phyloP scores from a whole-genome alignment of 2,888 invertebrate genomes.

The Acrobasis repandana region DNA sequence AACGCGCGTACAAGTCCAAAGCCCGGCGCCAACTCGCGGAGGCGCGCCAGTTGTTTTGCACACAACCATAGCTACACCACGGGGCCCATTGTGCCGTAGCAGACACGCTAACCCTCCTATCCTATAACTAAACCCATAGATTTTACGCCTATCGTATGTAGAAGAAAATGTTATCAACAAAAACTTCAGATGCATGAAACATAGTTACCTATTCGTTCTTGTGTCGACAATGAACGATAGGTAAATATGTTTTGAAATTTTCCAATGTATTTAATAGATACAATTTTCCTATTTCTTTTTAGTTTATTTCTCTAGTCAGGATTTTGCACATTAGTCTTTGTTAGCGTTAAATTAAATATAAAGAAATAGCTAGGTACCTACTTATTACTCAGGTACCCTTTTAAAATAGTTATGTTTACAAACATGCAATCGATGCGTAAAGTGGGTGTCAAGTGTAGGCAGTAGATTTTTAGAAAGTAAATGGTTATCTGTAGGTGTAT shows the following conservation, averaged over 20 bases:
- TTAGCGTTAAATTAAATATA: no score
- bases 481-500: constrained; percentile 25
- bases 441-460: constrained; percentile 25
- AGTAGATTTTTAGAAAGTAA: constrained; percentile 31
- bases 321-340: no score
- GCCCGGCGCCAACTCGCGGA: constrained; percentile 75
- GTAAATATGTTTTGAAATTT: no score
- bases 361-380: no score
- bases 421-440: constrained; percentile 15
- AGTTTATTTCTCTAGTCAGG: no score
- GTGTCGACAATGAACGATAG: no score
- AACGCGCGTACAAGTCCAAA: constrained; percentile 76
- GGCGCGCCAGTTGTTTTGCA: constrained; percentile 50
- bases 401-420: constrained; percentile 31
- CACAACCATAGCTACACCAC: constrained; percentile 64
- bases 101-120: constrained; percentile 74
- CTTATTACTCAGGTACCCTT: no score
- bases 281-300: no score
- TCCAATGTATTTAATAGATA: no score
- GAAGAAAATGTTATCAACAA: no score
- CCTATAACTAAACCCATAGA: constrained; percentile 50
- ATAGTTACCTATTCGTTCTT: no score
- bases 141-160: constrained; percentile 38
- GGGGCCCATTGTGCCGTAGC: constrained; percentile 68
- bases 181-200: no score